Base-by-base conservation (phyloP, 2,797 vertebrate genomes). In the Zalophus californianus region DNA sequence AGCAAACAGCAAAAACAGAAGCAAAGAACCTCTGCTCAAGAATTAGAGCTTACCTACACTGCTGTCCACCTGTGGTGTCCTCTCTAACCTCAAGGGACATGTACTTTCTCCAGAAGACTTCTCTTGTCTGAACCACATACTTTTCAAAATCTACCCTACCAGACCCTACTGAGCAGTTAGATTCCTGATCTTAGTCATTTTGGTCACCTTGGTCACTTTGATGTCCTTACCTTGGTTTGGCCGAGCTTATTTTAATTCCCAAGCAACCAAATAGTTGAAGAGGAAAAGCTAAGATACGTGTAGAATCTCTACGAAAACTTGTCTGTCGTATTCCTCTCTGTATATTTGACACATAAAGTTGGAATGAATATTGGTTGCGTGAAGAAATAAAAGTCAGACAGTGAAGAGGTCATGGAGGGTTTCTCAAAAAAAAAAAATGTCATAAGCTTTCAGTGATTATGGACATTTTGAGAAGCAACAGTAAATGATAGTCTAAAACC, bases 191-290 rank as follows among this genome's bases (percentile, higher is more conserved):
- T 91, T 54, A 32, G 14, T 35, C 77, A 66, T 27, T 86, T 73
- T 72, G 41, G 21, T 21, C 92, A 91, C 32, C 12, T 52, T 90
- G 7, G 10, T n/a, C 84, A 73, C 64, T 92, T 41, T 41, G 50
- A 14, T 48, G 5, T 8, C 75, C 32, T 62, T 92, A 68, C 73
- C 48, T 83, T 87, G 32, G 48, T 87, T 91, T 87, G n/a, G 38
- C 18, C 80, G 80, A 90, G 50, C 60, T 77, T 83, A 84, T 50
- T 84, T 95, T 91, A 62, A 44, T 86, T 87, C 56, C 7, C 56
- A 79, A 87, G 15, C 29, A 93, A 27, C 21, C 52, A 62, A 89
- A 89, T 52, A 54, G 8, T 44, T 64, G 29, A 38, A 66, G 21
- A 32, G 41, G 5, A 18, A 82, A 62, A 62, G 13, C 27, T 56